Percentiles rank a stretch among this genome's conserved stretches.
Evolutionary conservation across 2,797 vertebrate species (phyloP).

Genomic region (Triplophysa bombifrons): DNA sequence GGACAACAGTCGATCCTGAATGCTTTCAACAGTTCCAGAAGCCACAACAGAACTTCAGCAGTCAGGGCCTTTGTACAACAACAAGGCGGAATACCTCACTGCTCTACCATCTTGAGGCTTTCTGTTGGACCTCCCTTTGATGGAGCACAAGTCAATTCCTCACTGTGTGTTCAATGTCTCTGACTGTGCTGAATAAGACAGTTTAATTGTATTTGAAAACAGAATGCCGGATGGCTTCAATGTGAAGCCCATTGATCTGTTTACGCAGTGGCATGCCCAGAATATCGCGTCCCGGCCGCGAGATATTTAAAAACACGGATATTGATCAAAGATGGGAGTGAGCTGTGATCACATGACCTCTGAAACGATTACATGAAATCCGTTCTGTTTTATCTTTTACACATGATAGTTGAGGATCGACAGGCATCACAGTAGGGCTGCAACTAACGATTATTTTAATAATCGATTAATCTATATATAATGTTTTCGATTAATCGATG

Average conservation of each 20-base stretch:
- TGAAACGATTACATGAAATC: slow-evolving; percentile 80
- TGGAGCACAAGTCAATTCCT: slow-evolving; percentile 71
- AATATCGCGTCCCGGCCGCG: slow-evolving; percentile 83
- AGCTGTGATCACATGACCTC: slow-evolving; percentile 83
- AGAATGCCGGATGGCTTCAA: slow-evolving; percentile 81
- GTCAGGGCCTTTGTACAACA: slow-evolving; percentile 5
- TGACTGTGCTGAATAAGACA: slow-evolving; percentile 36
- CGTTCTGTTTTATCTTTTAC: slow-evolving; percentile 65
- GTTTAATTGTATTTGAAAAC: slow-evolving; percentile 90
- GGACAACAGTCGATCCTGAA: neutral
- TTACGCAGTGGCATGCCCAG: slow-evolving; percentile 80
- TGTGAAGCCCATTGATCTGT: slow-evolving; percentile 82
- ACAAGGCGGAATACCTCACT: slow-evolving; percentile 3
- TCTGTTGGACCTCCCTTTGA: slow-evolving; percentile 39
- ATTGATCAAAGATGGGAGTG: slow-evolving; percentile 83
- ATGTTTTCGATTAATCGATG: too few relatives aligned
- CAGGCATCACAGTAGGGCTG: slow-evolving; percentile 12
- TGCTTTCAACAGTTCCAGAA: neutral
- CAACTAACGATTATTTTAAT: too few relatives aligned
- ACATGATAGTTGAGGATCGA: slow-evolving; percentile 51
- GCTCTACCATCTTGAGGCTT: neutral
- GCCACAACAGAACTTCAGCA: neutral
- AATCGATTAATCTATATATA: too few relatives aligned
- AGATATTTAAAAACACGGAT: slow-evolving; percentile 84
- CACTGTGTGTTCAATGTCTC: slow-evolving; percentile 65